Conservation (phyloP, 2,113 vertebrate genomes). For the Cygnus buccinator region DNA sequence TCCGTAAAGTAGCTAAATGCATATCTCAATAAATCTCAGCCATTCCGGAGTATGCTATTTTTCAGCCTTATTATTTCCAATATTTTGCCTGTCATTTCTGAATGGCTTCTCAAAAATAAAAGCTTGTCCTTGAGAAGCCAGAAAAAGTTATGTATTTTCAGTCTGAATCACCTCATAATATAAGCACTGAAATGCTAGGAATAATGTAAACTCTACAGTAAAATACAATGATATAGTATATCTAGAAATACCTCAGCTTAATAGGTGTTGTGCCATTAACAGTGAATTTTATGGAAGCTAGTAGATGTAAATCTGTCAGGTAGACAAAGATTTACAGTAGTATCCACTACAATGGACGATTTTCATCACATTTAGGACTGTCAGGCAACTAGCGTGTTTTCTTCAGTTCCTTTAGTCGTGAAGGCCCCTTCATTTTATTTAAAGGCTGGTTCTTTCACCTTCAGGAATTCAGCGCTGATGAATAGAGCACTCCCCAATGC, state of each 20-base stretch:
- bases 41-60: conserved; percentile 34
- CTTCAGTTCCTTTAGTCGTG: conserved; percentile 41
- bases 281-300: conserved; percentile 77
- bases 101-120: conserved; percentile 53
- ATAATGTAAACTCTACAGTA: conserved; percentile 78
- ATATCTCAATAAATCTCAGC: conserved; percentile 13
- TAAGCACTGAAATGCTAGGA: conserved; percentile 70
- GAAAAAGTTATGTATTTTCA: conserved; percentile 75
- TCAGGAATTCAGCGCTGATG: conserved; percentile 10
- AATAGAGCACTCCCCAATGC: background rate
- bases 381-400: conserved; percentile 64
- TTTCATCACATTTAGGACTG: conserved; percentile 76
- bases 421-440: conserved; percentile 57
- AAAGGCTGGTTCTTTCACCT: conserved; percentile 57
- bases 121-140: conserved; percentile 76
- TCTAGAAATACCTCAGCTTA: conserved; percentile 79
- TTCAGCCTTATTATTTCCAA: conserved; percentile 61
- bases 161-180: conserved; percentile 62
- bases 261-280: conserved; percentile 81
- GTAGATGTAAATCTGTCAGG: conserved; percentile 80
- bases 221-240: conserved; percentile 75
- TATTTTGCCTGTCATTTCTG: conserved; percentile 65
- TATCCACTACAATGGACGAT: conserved; percentile 56
- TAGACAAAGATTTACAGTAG: conserved; percentile 78
- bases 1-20: conserved; percentile 14